A percentile compares a stretch with the other conserved stretches of the same genome.
Conservation (phyloP, 1,140 invertebrate genomes). For the Heliconius congener region DNA sequence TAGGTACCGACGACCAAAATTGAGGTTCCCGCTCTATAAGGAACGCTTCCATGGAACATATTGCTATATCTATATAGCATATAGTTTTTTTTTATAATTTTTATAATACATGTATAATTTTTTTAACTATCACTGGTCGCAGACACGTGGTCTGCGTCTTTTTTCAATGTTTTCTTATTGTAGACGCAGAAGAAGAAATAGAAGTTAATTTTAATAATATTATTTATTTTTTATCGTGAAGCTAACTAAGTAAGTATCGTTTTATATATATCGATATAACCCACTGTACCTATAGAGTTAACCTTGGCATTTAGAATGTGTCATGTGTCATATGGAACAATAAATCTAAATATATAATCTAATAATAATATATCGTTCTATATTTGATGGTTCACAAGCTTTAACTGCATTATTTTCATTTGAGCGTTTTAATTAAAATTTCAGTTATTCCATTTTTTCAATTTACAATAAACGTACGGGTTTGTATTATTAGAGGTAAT, state of each 20-base stretch:
- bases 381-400: neutral
- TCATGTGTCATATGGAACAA: too few relatives aligned
- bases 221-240: too few relatives aligned
- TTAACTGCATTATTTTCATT: conserved; percentile 26
- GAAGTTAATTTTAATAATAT: too few relatives aligned
- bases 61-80: neutral
- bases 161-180: too few relatives aligned
- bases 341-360: neutral
- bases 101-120: neutral
- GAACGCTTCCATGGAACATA: neutral
- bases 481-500: conserved; percentile 7
- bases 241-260: too few relatives aligned
- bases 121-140: too few relatives aligned
- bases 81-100: neutral
- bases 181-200: too few relatives aligned
- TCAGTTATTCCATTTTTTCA: conserved; percentile 18
- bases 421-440: conserved; percentile 29
- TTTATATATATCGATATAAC: too few relatives aligned
- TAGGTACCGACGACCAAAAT: conserved; percentile 40
- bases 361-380: neutral
- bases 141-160: too few relatives aligned
- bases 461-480: conserved; percentile 7
- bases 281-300: too few relatives aligned
- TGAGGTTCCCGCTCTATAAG: conserved; percentile 29
- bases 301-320: too few relatives aligned